phyloP scores from a whole-genome alignment of 2,797 vertebrate genomes.

The Pangasius sanitwongsei region DNA sequence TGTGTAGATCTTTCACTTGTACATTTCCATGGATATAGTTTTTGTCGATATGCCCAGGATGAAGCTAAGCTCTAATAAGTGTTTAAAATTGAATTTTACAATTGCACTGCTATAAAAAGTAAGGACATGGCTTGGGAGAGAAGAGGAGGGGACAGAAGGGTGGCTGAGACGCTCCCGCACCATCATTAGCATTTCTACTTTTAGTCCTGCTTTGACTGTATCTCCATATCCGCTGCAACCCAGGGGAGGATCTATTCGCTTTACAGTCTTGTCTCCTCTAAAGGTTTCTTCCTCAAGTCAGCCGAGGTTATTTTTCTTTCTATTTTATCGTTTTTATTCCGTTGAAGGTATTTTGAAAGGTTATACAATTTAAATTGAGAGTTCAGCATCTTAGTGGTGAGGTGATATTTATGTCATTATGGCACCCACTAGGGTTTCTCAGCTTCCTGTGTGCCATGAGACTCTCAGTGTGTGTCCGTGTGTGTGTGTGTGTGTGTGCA shows the following conservation, averaged over 20 bases:
- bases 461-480: not conserved
- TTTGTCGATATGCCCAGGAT: not conserved
- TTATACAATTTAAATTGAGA: not conserved
- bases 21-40: not conserved
- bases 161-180: not conserved
- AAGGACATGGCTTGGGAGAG: not conserved
- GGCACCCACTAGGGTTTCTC: not conserved
- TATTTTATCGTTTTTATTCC: too few relatives aligned
- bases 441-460: slow-evolving; percentile 6
- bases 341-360: not conserved
- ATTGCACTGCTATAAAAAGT: not conserved
- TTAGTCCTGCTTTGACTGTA: slow-evolving; percentile 24
- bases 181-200: slow-evolving; percentile 26
- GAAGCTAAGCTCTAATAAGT: not conserved
- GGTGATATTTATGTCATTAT: not conserved
- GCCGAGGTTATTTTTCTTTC: not conserved
- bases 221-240: slow-evolving; percentile 3
- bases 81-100: not conserved
- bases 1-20: too few relatives aligned
- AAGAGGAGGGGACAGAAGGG: not conserved
- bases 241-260: not conserved
- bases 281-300: not conserved
- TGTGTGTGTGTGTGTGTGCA: not conserved
- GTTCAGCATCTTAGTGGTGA: not conserved
- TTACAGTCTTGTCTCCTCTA: not conserved